Evolutionary conservation across 2,888 invertebrate species (phyloP), one percentile per base, ranked within the genome.

Genomic region (Miltochrista miniata): DNA sequence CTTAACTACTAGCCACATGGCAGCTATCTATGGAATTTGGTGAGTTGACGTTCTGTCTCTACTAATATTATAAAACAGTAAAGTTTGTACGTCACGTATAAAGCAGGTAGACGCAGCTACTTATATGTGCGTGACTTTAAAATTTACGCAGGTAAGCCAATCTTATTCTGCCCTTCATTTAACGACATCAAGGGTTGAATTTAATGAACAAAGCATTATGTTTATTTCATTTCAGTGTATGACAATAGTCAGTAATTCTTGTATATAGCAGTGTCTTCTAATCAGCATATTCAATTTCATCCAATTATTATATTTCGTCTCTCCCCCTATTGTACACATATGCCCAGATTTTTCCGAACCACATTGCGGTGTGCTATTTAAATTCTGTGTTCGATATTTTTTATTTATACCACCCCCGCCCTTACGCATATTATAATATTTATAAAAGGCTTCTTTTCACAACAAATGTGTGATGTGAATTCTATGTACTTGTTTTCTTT

Each of bases 231-330:
- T 70, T 59, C 60, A 58, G 56, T 36, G 5, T 2, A 24, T 24
- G 11, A 38, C 14, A 14, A 14, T 18, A 38, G 37, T 11, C 37
- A 56, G 65, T 63, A 63, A 66, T 69, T 62, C 63, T 59, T 63
- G 61, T 31, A 2, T 57, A 60, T 62, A 59, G 62, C 72, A 70
- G 65, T 67, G 64, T 48, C 53, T 71, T 65, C 75, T 83, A 83
- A 90, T 89, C 85, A 88, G 76, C 81, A 82, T 87, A 89, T 88
- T 87, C 84, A 85, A 82, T 87, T 79, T 76, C 81, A 84, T 72
- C 77, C 81, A 81, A 79, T 81, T 81, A 80, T 76, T 81, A 77
- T 58, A 79, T 77, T 81, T 74, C 76, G 76, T 82, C 83, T 79
- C 76, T 76, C 73, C 81, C 84, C 75, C 68, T 60, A 55, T 52